A percentile compares a stretch with the other conserved stretches of the same genome.
Conservation (phyloP, 2,888 invertebrate genomes). For the Zygogramma bicolorata region DNA sequence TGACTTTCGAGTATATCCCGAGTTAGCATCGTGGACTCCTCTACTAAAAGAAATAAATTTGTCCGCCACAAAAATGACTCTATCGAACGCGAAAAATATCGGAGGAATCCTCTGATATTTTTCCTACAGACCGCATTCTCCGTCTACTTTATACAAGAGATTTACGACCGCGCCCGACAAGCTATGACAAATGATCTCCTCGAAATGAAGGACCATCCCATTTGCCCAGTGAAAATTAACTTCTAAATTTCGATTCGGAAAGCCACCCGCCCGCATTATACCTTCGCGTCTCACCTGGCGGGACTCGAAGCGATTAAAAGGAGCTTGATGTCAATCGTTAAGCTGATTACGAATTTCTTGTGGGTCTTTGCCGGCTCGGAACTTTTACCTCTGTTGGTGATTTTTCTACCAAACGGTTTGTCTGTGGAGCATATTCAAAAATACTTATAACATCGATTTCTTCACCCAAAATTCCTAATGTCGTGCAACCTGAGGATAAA, state of each 20-base stretch:
- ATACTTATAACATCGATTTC: no score
- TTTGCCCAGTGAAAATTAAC: slow-evolving; percentile 40
- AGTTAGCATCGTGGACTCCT: no score
- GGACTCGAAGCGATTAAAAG: slow-evolving; percentile 37
- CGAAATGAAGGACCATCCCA: slow-evolving; percentile 37
- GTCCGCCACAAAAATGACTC: no score
- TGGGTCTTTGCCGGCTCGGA: slow-evolving; percentile 17
- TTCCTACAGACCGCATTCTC: not conserved
- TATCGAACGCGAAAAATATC: no score
- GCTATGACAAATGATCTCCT: slow-evolving; percentile 39
- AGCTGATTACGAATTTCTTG: slow-evolving; percentile 41
- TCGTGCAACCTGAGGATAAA: no score
- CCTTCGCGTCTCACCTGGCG: slow-evolving; percentile 40
- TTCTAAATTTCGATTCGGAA: slow-evolving; percentile 37
- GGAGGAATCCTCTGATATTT: no score
- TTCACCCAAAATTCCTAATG: no score
- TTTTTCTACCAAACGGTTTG: not conserved
- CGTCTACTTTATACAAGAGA: slow-evolving; percentile 17
- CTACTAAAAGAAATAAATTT: no score
- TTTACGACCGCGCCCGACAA: slow-evolving; percentile 35
- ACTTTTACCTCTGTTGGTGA: not conserved
- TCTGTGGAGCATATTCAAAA: not conserved
- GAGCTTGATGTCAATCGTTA: slow-evolving; percentile 40
- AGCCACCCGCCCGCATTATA: slow-evolving; percentile 38
- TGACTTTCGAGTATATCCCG: no score